Percentiles rank a stretch among this genome's conserved stretches.
Evolutionary conservation across 2,797 vertebrate species (phyloP).

Genomic region (Triplophysa bombifrons): DNA sequence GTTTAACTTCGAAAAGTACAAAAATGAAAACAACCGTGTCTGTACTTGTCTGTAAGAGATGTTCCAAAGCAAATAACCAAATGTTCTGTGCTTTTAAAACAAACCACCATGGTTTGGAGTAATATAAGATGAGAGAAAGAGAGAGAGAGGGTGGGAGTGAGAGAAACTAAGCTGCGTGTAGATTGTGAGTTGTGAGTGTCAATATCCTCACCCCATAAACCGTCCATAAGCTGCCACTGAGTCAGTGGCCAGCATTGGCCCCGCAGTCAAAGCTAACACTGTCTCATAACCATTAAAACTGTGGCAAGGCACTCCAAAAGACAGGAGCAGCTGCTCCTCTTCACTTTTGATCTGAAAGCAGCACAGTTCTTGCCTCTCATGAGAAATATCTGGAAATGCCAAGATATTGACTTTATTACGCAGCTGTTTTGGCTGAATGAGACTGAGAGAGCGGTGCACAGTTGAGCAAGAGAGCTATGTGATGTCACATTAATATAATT

Average conservation of each 20-base stretch:
- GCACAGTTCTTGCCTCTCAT: conserved; percentile 1
- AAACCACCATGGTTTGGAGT: neutral
- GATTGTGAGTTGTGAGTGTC: conserved; percentile 3
- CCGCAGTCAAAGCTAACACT: neutral
- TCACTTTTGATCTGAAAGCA: conserved; percentile 18
- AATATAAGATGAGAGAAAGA: neutral
- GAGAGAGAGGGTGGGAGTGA: neutral
- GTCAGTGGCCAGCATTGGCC: neutral
- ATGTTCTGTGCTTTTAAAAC: neutral
- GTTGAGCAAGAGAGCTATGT: conserved; percentile 20
- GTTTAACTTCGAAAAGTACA: conserved; percentile 3
- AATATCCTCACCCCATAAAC: conserved; percentile 26
- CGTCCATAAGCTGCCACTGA: neutral
- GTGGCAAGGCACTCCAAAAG: neutral
- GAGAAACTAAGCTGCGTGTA: neutral
- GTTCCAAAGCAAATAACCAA: neutral
- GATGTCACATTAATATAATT: conserved; percentile 39
- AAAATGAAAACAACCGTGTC: conserved; percentile 22
- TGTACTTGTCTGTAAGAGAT: conserved; percentile 7
- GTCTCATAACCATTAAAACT: conserved; percentile 20
- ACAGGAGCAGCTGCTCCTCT: conserved; percentile 16
- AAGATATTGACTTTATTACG: conserved; percentile 32
- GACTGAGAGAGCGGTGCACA: conserved; percentile 6
- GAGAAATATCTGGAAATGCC: conserved; percentile 17
- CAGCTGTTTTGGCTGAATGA: conserved; percentile 38